Evolutionary conservation across 2,888 invertebrate species (phyloP), one percentile per base, ranked within the genome.

Genomic region (Lasioglossum zephyrum): DNA sequence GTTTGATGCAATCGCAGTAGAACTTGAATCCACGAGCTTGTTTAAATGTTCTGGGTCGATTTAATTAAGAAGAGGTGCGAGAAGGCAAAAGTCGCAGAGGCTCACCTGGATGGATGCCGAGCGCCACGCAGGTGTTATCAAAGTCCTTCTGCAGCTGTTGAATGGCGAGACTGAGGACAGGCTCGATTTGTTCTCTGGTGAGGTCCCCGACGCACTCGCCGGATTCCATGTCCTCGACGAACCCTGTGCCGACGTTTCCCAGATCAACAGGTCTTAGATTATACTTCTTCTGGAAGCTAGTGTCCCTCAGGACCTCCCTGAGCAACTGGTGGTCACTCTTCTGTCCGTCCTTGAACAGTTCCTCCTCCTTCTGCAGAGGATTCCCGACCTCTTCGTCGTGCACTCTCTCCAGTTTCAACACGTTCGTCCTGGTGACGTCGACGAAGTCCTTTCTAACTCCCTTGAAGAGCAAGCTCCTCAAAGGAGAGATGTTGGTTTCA

Each of bases 71-170:
- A 60, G 4, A 5, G 13, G 2, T 11, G 22, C 18, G 11, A 2
- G 8, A 22, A 41, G 69, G 0, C 2, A 69, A n/a, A 31, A 18
- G 18, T 18, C 3, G 18, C 1, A 1, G 13, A 13, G 69, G 96
- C 97, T 97, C 95, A 98, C 98, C 98, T 95, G 97, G 97, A 95
- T 98, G 97, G 95, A 98, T 98, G 95, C 97, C 98, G 93, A 98
- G 96, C 91, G 97, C 97, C 79, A 97, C 97, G 95, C 98, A 98
- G 16, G 98, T 98, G 93, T 96, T 97, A 95, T 97, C 97, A 77
- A 98, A 98, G 94, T 98, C 98, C 93, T 97, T 97, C 92, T 97
- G 97, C 90, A 98, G 97, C 95, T 98, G 98, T 94, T 98, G 98
- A 92, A 98, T 97, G 47, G 98, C 98, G 95, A 98, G 96, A 86